Evolutionary conservation across 2,797 vertebrate genomes (phyloP).

Genomic region (Urocyon cinereoargenteus): DNA sequence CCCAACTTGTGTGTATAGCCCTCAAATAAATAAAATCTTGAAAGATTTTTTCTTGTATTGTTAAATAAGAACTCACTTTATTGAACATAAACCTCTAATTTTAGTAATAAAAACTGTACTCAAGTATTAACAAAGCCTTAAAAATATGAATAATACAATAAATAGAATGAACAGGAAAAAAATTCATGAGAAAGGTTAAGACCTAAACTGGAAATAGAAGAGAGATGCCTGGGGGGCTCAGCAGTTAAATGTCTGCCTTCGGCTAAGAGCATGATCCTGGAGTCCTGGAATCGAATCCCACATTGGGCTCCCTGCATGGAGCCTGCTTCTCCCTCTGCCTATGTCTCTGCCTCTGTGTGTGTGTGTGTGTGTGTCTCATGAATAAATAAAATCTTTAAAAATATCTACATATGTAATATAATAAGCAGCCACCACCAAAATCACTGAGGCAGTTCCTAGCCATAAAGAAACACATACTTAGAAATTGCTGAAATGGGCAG

Average conservation of each 20-base stretch:
- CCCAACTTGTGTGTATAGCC: no score
- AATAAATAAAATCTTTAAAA: no score
- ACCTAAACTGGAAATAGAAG: background rate
- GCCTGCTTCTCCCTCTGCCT: no score
- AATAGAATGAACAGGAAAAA: background rate
- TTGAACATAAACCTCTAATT: background rate
- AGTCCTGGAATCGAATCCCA: no score
- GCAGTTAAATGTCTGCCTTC: no score
- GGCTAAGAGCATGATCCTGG: no score
- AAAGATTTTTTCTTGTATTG: no score
- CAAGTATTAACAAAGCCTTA: background rate
- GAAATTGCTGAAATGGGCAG: background rate
- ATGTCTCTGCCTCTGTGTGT: no score
- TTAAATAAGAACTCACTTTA: slow-evolving; percentile 28
- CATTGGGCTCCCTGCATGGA: no score
- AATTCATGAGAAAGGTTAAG: background rate
- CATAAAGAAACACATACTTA: background rate
- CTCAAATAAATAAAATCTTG: no score
- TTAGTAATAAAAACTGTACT: background rate
- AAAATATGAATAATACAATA: background rate
- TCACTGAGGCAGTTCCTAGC: background rate
- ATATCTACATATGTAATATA: background rate
- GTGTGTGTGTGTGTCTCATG: no score
- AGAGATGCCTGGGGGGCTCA: no score
- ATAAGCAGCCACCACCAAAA: background rate